Percentiles rank a stretch among this genome's conserved stretches.
phyloP scores from a whole-genome alignment of 2,888 invertebrate species.

The Junonia oenone region DNA sequence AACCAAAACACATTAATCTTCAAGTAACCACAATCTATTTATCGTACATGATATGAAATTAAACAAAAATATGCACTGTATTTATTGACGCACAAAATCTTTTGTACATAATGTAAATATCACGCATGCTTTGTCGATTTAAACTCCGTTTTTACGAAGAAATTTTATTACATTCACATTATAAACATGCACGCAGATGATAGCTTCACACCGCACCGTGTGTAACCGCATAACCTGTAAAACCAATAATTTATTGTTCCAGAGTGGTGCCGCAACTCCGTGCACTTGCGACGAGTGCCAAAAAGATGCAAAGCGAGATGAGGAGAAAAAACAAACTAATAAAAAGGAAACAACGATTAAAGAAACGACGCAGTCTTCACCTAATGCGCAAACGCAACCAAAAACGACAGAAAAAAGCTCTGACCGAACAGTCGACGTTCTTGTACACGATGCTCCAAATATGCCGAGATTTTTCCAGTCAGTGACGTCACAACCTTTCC shows the following conservation, averaged over 20 bases:
- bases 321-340: constrained; percentile 34
- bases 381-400: constrained; percentile 42
- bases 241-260: constrained; percentile 39
- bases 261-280: constrained; percentile 68
- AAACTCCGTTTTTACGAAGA: neutral
- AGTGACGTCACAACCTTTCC: constrained; percentile 62
- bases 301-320: constrained; percentile 39
- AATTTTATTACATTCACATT: neutral
- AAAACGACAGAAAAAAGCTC: constrained; percentile 51
- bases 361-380: constrained; percentile 38
- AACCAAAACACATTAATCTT: too few species aligned
- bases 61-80: too few species aligned
- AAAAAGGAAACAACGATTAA: constrained; percentile 39
- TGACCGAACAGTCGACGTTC: constrained; percentile 64
- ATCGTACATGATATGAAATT: too few species aligned
- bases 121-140: constrained; percentile 7
- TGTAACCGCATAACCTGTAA: constrained; percentile 5
- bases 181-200: constrained; percentile 12
- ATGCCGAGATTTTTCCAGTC: constrained; percentile 67
- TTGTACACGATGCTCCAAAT: constrained; percentile 69
- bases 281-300: constrained; percentile 71
- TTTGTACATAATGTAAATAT: neutral
- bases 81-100: neutral
- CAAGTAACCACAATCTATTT: too few species aligned
- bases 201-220: neutral